Percentiles rank a stretch among this genome's conserved stretches.
Conservation (phyloP, 2,888 invertebrate species). For the Pristionchus exspectatus region DNA sequence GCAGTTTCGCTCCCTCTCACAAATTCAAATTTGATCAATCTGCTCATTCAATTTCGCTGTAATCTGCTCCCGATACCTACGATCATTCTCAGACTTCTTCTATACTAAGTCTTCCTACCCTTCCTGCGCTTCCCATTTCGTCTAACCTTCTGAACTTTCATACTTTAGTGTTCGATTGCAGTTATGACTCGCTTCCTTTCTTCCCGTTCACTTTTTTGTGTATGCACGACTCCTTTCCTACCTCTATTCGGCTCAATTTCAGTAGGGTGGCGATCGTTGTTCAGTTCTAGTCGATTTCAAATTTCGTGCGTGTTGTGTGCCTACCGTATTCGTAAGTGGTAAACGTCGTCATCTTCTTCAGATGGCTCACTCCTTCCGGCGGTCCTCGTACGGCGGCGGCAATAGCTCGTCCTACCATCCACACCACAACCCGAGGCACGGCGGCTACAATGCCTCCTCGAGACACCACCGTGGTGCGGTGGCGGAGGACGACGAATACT, state of each 20-base stretch:
- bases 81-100: not conserved
- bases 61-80: not conserved
- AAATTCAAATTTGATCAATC: not conserved
- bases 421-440: not conserved
- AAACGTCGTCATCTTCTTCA: not conserved
- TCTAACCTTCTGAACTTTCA: not conserved
- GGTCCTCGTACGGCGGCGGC: conserved; percentile 34
- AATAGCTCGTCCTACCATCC: not conserved
- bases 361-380: conserved; percentile 50
- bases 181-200: not conserved
- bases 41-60: not conserved
- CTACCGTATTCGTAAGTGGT: not conserved
- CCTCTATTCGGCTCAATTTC: not conserved
- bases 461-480: conserved; percentile 43
- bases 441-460: conserved; percentile 45
- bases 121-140: not conserved
- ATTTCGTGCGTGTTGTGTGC: not conserved
- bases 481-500: conserved; percentile 42
- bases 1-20: not conserved
- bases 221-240: not conserved
- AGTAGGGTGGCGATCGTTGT: not conserved
- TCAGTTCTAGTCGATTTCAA: not conserved
- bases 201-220: not conserved
- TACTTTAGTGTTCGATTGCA: not conserved
- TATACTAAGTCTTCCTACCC: too few relatives aligned